Conservation (phyloP, 2,113 vertebrate genomes). For the Prionailurus bengalensis region DNA sequence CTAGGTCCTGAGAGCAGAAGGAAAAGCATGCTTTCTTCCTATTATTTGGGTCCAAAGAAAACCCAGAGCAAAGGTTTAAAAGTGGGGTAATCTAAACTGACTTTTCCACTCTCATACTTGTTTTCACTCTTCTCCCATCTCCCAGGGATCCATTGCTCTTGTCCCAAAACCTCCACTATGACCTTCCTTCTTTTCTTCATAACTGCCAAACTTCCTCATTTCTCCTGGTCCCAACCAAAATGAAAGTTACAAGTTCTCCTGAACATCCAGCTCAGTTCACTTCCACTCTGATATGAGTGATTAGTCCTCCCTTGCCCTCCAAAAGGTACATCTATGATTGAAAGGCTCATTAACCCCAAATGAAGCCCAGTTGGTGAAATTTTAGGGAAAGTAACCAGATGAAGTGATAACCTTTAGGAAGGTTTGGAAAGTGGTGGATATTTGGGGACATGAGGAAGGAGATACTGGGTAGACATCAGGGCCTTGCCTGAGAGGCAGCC, state of each 20-base stretch:
- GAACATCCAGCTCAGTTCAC: background rate
- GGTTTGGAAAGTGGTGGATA: background rate
- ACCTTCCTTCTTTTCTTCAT: background rate
- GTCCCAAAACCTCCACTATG: background rate
- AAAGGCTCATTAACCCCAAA: constrained; percentile 20
- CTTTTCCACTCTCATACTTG: background rate
- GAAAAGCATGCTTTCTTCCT: background rate
- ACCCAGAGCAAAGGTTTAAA: background rate
- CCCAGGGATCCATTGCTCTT: constrained; percentile 18
- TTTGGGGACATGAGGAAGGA: background rate
- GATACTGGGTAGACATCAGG: background rate
- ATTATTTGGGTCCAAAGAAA: background rate
- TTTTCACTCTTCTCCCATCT: constrained; percentile 18
- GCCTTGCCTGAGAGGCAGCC: background rate
- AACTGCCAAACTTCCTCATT: constrained; percentile 21
- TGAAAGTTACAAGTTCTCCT: background rate
- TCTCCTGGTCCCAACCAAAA: constrained; percentile 18
- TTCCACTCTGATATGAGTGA: background rate
- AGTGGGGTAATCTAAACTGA: background rate
- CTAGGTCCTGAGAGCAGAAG: constrained; percentile 19
- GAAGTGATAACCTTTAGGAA: background rate
- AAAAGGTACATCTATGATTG: background rate
- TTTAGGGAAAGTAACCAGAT: constrained; percentile 34
- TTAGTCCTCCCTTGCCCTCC: background rate
- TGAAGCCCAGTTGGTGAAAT: constrained; percentile 22